Percentiles rank a stretch among this genome's conserved stretches.
phyloP scores from a whole-genome alignment of 2,888 invertebrate species.

The Chloroclysta siterata region DNA sequence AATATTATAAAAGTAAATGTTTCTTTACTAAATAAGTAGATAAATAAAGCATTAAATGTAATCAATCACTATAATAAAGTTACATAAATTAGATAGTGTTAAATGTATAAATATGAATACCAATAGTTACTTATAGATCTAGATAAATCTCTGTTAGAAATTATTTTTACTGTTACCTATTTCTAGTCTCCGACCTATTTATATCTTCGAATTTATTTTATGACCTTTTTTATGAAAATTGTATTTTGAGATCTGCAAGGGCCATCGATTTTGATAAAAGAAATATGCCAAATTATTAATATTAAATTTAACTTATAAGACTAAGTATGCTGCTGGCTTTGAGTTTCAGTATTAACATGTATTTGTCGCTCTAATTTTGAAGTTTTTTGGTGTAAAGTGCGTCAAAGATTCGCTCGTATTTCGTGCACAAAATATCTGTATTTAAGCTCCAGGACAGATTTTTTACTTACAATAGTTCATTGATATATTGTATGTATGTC shows the following conservation, averaged over 20 bases:
- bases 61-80: constrained; percentile 50
- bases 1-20: constrained; percentile 28
- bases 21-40: constrained; percentile 63
- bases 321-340: constrained; percentile 41
- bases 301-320: constrained; percentile 46
- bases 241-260: constrained; percentile 62
- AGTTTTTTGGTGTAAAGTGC: constrained; percentile 15
- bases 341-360: constrained; percentile 48
- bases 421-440: too few species aligned
- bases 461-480: too few species aligned
- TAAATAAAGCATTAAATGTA: constrained; percentile 68
- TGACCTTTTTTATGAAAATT: constrained; percentile 55
- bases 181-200: constrained; percentile 51
- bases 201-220: constrained; percentile 66
- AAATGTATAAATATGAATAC: constrained; percentile 67
- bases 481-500: too few species aligned
- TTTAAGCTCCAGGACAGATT: too few species aligned
- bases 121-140: constrained; percentile 48
- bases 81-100: constrained; percentile 64
- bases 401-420: background rate
- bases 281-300: constrained; percentile 69
- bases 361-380: constrained; percentile 2
- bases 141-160: constrained; percentile 62
- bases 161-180: constrained; percentile 62
- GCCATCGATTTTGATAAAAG: constrained; percentile 64